Conservation (phyloP, 2,113 vertebrate species). For the Uria aalge region DNA sequence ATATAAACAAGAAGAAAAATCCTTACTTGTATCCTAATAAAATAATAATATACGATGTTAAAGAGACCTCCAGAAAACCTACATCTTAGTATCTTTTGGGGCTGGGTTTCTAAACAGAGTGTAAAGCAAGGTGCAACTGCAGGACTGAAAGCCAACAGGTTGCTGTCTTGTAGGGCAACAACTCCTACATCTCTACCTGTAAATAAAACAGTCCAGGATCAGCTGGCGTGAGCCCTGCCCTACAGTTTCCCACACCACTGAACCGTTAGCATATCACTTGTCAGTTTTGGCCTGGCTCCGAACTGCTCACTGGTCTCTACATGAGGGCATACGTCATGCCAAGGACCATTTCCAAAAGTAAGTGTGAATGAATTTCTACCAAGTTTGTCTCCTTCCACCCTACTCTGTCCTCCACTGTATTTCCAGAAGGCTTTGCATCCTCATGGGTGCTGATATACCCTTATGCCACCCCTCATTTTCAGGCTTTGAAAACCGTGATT, state of each 20-base stretch:
- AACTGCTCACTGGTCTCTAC: fast-evolving
- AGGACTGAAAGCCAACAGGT: background rate
- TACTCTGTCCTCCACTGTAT: background rate
- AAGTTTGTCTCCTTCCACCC: background rate
- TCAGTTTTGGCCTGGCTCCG: background rate
- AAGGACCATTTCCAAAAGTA: background rate
- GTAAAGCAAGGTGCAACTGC: background rate
- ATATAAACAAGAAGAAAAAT: background rate
- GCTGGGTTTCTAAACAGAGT: background rate
- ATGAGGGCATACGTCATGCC: fast-evolving
- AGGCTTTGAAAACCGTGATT: background rate
- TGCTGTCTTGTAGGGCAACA: background rate
- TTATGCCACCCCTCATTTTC: background rate
- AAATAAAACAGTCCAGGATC: background rate
- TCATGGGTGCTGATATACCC: background rate
- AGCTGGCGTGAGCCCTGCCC: background rate
- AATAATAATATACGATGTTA: background rate
- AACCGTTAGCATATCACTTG: fast-evolving
- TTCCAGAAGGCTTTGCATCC: background rate
- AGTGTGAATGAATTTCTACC: fast-evolving
- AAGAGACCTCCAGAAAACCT: background rate
- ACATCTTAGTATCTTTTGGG: background rate
- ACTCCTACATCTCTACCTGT: background rate
- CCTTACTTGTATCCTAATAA: background rate
- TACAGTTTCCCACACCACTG: background rate